These are phyloP conservation scores for Varanus komodoensis DNA, from an alignment of 2,113 vertebrate genomes.

Conservation along the genomic window DNA sequence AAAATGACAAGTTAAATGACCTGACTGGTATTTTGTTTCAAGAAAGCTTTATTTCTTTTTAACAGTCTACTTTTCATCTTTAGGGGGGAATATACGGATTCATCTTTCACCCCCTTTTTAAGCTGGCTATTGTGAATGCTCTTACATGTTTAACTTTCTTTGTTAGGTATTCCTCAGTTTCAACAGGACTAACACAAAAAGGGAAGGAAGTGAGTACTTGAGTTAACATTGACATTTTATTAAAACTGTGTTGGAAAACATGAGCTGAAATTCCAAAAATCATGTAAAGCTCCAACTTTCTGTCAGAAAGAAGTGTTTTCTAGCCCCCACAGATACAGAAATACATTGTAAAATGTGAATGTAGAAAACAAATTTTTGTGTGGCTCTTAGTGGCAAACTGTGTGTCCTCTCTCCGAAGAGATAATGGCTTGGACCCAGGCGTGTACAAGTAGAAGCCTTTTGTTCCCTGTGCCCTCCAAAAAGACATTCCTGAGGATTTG, in stretches of 20 bases:
- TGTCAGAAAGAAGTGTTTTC: not conserved
- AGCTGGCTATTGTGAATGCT: slow-evolving; percentile 9
- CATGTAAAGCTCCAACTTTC: not conserved
- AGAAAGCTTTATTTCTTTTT: not conserved
- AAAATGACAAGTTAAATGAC: not conserved
- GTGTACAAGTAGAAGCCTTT: not conserved
- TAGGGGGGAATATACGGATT: not conserved
- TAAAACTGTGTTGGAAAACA: slow-evolving; percentile 7
- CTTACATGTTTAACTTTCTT: slow-evolving; percentile 43
- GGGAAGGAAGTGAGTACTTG: slow-evolving; percentile 89
- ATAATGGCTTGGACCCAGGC: not conserved
- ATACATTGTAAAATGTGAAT: not conserved
- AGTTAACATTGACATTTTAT: slow-evolving; percentile 34
- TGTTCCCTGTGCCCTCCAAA: not conserved
- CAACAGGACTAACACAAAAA: slow-evolving; percentile 83
- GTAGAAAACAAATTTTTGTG: not conserved
- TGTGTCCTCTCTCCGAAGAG: not conserved
- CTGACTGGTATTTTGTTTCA: not conserved
- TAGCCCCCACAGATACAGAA: not conserved
- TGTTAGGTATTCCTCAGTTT: slow-evolving; percentile 79
- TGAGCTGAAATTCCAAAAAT: slow-evolving; percentile 6
- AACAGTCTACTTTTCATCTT: not conserved
- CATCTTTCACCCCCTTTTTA: not conserved
- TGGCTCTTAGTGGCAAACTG: not conserved
- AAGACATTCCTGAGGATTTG: not conserved